phyloP scores from a whole-genome alignment of 2,113 vertebrate genomes.

The Malurus alboscapulatus region DNA sequence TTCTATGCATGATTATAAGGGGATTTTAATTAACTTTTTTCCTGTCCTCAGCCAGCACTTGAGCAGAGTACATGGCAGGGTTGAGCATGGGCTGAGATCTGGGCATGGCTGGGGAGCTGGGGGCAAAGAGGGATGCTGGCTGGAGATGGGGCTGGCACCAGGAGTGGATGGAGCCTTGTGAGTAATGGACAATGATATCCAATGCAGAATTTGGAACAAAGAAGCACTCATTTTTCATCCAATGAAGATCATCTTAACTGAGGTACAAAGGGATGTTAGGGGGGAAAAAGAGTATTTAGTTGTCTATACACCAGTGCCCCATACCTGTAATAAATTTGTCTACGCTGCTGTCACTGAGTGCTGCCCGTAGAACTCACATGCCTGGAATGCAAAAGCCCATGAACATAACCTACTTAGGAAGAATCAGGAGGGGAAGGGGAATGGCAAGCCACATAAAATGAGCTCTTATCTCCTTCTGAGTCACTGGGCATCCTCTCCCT shows the following conservation, averaged over 20 bases:
- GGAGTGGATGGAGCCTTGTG: not conserved
- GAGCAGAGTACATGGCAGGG: not conserved
- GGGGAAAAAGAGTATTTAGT: not conserved
- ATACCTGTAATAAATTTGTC: not conserved
- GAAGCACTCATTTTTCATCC: not conserved
- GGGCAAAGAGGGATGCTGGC: not conserved
- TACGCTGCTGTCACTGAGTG: not conserved
- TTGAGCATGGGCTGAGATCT: not conserved
- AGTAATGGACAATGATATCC: not conserved
- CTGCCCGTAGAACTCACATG: not conserved
- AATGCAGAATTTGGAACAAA: not conserved
- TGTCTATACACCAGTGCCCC: not conserved
- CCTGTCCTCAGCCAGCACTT: not conserved
- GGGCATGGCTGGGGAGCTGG: not conserved
- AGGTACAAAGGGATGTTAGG: not conserved
- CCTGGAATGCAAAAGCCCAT: not conserved
- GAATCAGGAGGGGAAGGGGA: constrained; percentile 12
- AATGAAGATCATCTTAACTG: not conserved
- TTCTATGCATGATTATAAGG: not conserved
- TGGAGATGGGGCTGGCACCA: not conserved
- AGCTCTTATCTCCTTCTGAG: constrained; percentile 29
- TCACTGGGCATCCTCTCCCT: not conserved
- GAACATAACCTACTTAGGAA: constrained; percentile 49
- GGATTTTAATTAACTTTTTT: not conserved
- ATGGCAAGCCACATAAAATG: not conserved